Base-by-base conservation (phyloP, 1,140 invertebrate species). In the Brachionus manjavacas region DNA sequence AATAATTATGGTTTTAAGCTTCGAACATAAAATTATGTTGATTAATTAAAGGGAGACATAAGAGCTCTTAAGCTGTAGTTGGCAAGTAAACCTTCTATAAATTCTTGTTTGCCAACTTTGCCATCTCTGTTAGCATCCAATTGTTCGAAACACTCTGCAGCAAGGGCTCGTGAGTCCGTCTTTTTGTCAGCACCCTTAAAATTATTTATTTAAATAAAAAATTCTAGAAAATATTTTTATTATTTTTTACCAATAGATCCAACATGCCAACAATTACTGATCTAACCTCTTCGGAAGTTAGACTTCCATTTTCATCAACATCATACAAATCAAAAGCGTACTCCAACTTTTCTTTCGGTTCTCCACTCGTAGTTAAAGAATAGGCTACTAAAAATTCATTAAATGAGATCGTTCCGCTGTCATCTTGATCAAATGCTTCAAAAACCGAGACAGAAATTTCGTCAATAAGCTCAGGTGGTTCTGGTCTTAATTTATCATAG, bases 261-360 rank as follows among this genome's bases (percentile, higher is more conserved):
- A 81, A 23, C 79, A 81, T 81, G 9, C 52, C 79, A 23, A 64
- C 9, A 1, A 81, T 25, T 25, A 81, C 79, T 39, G 31, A 41
- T 81, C 31, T 64, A 12, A 81, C n/a, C n/a, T 81, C 79, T 43
- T 23, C 46, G 2, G 16, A 41, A 3, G 28, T 43, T 1, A 83
- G 7, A 31, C 11, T 35, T 9, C 81, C 81, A 72, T 83, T 72
- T 1, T 41, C 12, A 49, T 83, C 81, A 4, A 39, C 7, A 72
- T 83, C 81, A 39, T 83, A 83, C 20, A 68, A 83, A 41, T 60
- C 31, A 49, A 83, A 83, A 4, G 81, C 81, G 31, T 83, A 83
- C 39, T 83, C 60, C 9, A 83, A 55, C 20, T 68, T 68, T 46
- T 41, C 9, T 70, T 60, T 68, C 1, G 52, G 64, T 20, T 83